phyloP scores from a whole-genome alignment of 2,797 vertebrate genomes.

The Falco columbarius region DNA sequence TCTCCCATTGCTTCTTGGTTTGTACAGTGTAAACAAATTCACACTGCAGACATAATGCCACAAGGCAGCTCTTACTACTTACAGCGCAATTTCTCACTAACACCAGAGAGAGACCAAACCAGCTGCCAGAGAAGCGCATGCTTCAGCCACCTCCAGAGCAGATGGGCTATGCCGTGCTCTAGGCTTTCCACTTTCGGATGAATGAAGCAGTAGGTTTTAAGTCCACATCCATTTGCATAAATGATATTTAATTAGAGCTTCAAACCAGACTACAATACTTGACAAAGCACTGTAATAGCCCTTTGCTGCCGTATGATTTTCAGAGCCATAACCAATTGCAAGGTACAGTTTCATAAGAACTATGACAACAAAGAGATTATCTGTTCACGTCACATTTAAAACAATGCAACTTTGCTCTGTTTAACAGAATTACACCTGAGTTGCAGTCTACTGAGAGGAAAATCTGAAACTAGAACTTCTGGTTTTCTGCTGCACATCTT shows the following conservation, averaged over 20 bases:
- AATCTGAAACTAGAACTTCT: not conserved
- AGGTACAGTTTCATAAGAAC: not conserved
- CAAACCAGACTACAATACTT: not conserved
- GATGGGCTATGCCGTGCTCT: not conserved
- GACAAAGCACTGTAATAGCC: not conserved
- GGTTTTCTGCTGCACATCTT: not conserved
- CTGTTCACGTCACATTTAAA: not conserved
- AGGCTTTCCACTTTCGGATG: not conserved
- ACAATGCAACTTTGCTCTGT: not conserved
- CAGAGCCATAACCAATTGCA: not conserved
- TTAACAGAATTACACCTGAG: not conserved
- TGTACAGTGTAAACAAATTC: not conserved
- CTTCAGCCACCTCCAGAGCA: not conserved
- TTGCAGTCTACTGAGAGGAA: not conserved
- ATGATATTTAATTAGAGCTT: not conserved
- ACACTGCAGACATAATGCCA: not conserved
- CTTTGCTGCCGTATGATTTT: not conserved
- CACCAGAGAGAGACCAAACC: not conserved
- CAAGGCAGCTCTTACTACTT: not conserved
- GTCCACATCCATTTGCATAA: not conserved
- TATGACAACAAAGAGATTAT: not conserved
- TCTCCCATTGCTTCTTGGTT: not conserved
- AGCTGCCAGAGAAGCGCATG: not conserved
- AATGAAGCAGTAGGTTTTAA: not conserved
- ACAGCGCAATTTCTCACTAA: not conserved